Base-by-base conservation (phyloP, 2,113 vertebrate genomes). In the Panthera tigris region DNA sequence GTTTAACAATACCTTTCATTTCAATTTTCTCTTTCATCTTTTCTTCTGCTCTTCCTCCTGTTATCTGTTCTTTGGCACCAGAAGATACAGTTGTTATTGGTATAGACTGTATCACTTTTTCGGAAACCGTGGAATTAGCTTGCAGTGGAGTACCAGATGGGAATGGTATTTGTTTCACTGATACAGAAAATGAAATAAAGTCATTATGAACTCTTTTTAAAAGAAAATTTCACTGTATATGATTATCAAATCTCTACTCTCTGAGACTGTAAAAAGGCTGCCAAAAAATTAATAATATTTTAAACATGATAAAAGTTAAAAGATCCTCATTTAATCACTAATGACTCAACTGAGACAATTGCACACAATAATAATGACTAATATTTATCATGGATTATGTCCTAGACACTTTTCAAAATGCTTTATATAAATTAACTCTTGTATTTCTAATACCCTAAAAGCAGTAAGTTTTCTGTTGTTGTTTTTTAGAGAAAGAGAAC, bases 1-100 rank as follows among this genome's bases (percentile, higher is more conserved):
- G 65, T 90, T 91, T 2, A 21, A 9, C 91, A 88, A 57, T 99
- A 99, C 99, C 99, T 99, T 99, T 99, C 97, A 99, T 99, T 98
- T 99, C 99, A 73, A 96, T 91, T 98, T 99, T 99, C 65, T 99
- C 99, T 63, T 99, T 99, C 97, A 99, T 99, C 98, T 99, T 99
- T 91, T 99, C 99, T 93, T 98, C 98, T 98, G 99, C 99, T 98
- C 69, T 96, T 97, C 97, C 98, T 98, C 97, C 98, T 97, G 98
- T 98, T 66, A 98, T 7, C 36, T 99, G 90, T 50, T 98, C 96
- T 94, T 99, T 98, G 50, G 98, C 80, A 86, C 50, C 90, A 79
- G 98, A 94, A 31, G 98, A 50, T 48, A 94, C n/a, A 1, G 98
- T 69, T 66, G 98, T 21, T 55, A 95, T 36, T 94, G 98, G 83